These are phyloP conservation scores for Melanotaenia pygmaea DNA, from an alignment of 2,797 vertebrate genomes.

Conservation along the genomic window DNA sequence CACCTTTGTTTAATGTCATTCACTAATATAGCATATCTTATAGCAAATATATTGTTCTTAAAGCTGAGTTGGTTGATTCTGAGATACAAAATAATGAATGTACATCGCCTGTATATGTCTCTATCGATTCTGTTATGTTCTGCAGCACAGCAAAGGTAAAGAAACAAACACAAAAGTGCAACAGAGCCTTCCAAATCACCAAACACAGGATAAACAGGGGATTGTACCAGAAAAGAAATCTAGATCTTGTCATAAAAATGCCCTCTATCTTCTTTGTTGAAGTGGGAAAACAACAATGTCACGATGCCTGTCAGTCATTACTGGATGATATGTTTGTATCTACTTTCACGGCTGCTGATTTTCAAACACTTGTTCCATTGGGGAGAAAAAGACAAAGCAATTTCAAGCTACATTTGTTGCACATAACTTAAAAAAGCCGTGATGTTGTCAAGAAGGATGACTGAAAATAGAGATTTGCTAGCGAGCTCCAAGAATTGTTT, in stretches of 20 bases:
- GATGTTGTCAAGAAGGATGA: constrained; percentile 60
- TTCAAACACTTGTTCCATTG: constrained; percentile 62
- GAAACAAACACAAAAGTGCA: neutral
- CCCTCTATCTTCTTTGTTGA: neutral
- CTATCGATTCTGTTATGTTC: neutral
- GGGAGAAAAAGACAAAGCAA: constrained; percentile 51
- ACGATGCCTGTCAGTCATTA: constrained; percentile 57
- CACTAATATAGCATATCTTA: neutral
- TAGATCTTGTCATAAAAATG: constrained; percentile 6
- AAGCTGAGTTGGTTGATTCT: constrained; percentile 7
- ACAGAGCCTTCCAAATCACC: neutral
- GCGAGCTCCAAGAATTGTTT: constrained; percentile 50
- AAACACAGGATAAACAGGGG: neutral
- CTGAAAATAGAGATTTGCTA: constrained; percentile 57
- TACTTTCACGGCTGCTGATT: constrained; percentile 66
- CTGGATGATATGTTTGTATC: constrained; percentile 57
- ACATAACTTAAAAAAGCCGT: constrained; percentile 51
- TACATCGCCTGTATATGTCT: neutral
- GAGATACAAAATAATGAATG: neutral
- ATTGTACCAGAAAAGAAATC: neutral
- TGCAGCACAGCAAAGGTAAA: neutral
- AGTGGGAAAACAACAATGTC: constrained; percentile 34
- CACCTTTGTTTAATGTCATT: neutral
- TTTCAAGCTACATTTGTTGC: constrained; percentile 79
- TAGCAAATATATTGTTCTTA: neutral